phyloP scores from a whole-genome alignment of 2,113 vertebrate genomes.

The Centrocercus urophasianus region DNA sequence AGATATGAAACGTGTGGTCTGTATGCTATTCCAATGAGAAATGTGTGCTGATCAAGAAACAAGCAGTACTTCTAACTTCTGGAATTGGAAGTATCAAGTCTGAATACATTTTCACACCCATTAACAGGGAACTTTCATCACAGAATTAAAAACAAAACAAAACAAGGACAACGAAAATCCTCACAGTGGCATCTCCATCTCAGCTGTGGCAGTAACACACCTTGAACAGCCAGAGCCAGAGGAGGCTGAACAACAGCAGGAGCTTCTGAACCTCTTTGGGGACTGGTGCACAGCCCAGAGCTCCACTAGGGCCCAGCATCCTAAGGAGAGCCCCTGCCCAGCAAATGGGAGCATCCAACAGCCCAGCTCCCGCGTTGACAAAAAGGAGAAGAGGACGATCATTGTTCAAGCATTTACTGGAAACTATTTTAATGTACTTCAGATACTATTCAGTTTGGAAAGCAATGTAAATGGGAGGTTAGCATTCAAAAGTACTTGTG shows the following conservation, averaged over 20 bases:
- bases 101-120: not conserved
- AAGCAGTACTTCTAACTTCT: not conserved
- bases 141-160: not conserved
- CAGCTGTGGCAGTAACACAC: not conserved
- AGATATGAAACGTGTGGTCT: fast-evolving
- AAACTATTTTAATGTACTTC: not conserved
- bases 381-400: not conserved
- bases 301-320: not conserved
- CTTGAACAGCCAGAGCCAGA: not conserved
- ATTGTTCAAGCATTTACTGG: fast-evolving
- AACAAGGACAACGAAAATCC: not conserved
- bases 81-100: not conserved
- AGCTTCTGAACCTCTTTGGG: not conserved
- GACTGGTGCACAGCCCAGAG: not conserved
- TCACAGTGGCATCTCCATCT: not conserved
- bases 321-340: not conserved
- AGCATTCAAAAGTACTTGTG: not conserved
- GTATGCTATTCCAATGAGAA: not conserved
- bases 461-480: not conserved
- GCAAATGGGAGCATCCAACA: not conserved
- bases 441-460: not conserved
- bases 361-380: not conserved
- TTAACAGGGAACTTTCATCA: not conserved
- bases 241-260: not conserved
- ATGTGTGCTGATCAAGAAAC: not conserved